A percentile compares a stretch with the other conserved stretches of the same genome.
phyloP scores from a whole-genome alignment of 2,113 vertebrate species.

The Anas platyrhynchos region DNA sequence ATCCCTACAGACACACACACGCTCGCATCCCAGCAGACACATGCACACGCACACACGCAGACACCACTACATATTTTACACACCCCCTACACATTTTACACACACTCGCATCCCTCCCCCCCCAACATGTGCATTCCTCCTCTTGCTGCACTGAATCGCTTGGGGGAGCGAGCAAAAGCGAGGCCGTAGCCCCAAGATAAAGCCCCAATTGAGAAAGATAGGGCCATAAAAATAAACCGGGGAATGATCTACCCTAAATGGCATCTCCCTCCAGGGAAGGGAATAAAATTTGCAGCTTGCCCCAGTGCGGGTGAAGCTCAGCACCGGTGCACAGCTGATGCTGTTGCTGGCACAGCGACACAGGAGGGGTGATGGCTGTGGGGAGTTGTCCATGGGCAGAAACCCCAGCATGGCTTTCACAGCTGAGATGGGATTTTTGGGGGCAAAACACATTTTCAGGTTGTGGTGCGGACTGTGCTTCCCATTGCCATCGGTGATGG shows the following conservation, averaged over 20 bases:
- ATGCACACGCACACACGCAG: neutral
- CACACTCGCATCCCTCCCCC: neutral
- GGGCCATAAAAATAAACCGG: constrained; percentile 10
- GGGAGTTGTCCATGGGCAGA: neutral
- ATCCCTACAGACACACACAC: neutral
- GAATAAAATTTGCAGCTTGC: neutral
- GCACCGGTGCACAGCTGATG: accelerated
- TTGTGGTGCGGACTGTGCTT: accelerated
- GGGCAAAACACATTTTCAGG: accelerated
- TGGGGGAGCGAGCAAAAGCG: neutral
- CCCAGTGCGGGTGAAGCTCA: neutral
- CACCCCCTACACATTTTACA: neutral
- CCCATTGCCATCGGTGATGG: accelerated
- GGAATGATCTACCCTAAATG: constrained; percentile 29
- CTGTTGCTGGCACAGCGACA: neutral
- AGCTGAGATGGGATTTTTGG: neutral
- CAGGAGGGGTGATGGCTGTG: neutral
- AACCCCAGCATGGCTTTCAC: neutral
- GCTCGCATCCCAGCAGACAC: neutral
- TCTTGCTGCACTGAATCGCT: accelerated
- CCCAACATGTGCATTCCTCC: neutral
- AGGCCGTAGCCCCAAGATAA: neutral
- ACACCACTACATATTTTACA: constrained; percentile 8
- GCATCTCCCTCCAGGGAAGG: constrained; percentile 39
- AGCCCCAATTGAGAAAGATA: neutral